These are phyloP conservation scores for Hirudo medicinalis DNA, from an alignment of 1,140 invertebrate genomes.

Conservation along the genomic window DNA sequence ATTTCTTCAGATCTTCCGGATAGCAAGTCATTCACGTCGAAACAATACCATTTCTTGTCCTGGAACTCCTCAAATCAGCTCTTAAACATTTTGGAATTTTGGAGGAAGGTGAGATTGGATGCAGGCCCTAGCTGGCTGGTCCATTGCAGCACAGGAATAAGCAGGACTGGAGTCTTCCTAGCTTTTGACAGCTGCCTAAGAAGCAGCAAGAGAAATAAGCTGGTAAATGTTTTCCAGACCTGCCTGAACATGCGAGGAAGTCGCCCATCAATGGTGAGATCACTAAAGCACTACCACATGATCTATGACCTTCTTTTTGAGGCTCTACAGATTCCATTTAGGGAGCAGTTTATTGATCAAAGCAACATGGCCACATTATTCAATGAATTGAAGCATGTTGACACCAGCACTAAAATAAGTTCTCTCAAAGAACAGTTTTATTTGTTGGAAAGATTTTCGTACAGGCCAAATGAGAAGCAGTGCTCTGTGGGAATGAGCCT, in stretches of 20 bases:
- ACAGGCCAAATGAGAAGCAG: constrained; percentile 26
- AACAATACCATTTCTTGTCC: constrained; percentile 77
- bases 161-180: constrained; percentile 36
- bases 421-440: constrained; percentile 35
- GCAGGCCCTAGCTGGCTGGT: constrained; percentile 60
- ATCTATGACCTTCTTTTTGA: constrained; percentile 39
- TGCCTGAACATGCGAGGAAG: constrained; percentile 30
- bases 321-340: constrained; percentile 28
- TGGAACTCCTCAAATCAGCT: constrained; percentile 84
- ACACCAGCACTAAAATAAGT: constrained; percentile 30
- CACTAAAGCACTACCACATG: constrained; percentile 36
- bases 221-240: constrained; percentile 34
- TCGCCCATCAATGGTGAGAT: constrained; percentile 34
- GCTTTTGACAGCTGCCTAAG: constrained; percentile 35
- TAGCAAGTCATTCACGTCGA: constrained; percentile 21
- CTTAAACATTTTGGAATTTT: constrained; percentile 89
- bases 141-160: constrained; percentile 61
- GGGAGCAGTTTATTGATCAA: neutral
- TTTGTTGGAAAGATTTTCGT: constrained; percentile 27
- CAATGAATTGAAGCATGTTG: constrained; percentile 30
- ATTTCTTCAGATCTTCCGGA: neutral
- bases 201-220: constrained; percentile 33
- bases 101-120: constrained; percentile 57
- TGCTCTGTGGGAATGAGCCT: constrained; percentile 27
- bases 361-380: constrained; percentile 27